Base-by-base conservation (phyloP, 2,888 invertebrate species). In the Gari tellinella region DNA sequence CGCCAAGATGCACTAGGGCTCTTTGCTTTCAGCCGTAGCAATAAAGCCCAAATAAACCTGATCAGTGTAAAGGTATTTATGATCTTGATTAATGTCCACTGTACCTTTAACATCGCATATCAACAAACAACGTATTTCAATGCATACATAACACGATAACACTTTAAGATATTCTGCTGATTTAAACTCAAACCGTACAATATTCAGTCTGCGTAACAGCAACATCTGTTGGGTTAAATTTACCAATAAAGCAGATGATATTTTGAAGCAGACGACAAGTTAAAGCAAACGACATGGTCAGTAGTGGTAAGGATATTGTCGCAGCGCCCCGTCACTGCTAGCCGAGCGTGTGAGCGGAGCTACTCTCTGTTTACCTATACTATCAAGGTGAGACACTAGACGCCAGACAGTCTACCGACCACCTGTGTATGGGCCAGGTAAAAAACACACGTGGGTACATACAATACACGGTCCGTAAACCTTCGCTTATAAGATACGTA, bases 331-430 rank as follows among this genome's bases (percentile, higher is more conserved):
- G 43, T 43, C 19, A 14, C 43, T 43, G 5, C 43, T 17, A 5
- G 4, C 43, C n/a, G 43, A 43, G 19, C 43, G 43, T 43, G 43
- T 19, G 43, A 19, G 43, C 43, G n/a, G 43, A 17, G 43, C n/a
- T 43, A 4, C 43, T 17, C 43, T 43, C 7, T 43, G 43, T 43
- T 43, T 43, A 43, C 43, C n/a, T 43, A 17, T 17, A 19, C 43
- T n/a, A 43, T 43, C 43, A 43, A 43, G 43, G 43, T 43, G 43
- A 43, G 43, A 43, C 43, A 43, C 7, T 14, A 43, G 43, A 43
- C 43, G 43, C 43, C 43, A 43, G 43, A 8, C 43, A 8, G 43
- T 43, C 43, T 43, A 43, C n/a, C n/a, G 19, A n/a, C 43, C 43
- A 43, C 43, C 43, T 43, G 43, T 43, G 43, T 43, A 19, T 43